Conservation (phyloP, 2,797 vertebrate genomes). For the Micropoecilia bifurca region DNA sequence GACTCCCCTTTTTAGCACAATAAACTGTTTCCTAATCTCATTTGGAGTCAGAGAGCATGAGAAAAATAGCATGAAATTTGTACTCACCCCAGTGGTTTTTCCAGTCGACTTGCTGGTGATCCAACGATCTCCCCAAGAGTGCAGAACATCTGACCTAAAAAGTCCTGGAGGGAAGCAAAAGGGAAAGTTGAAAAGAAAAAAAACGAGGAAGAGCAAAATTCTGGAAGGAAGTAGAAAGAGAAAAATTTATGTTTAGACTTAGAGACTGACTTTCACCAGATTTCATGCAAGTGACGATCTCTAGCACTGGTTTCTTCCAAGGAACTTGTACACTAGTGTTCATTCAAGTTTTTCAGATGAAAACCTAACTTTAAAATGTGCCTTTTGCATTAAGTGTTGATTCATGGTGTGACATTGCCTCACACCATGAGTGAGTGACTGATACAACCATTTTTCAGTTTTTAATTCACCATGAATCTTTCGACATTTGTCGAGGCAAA, state of each 20-base stretch:
- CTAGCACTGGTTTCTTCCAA: constrained; percentile 9
- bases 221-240: constrained; percentile 11
- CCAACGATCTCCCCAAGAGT: constrained; percentile 96
- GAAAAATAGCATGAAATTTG: constrained; percentile 29
- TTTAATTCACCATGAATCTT: background rate
- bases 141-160: constrained; percentile 94
- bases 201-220: background rate
- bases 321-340: constrained; percentile 8
- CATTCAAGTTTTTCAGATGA: constrained; percentile 9
- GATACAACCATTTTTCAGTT: background rate
- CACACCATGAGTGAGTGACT: background rate
- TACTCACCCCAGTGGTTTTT: constrained; percentile 94
- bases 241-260: constrained; percentile 25
- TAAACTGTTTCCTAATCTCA: constrained; percentile 24
- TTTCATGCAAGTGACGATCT: constrained; percentile 15
- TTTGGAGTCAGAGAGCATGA: constrained; percentile 14
- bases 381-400: background rate
- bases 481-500: background rate
- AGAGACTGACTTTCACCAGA: background rate
- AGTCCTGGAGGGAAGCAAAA: constrained; percentile 84
- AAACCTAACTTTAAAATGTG: constrained; percentile 4
- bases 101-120: constrained; percentile 92
- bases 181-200: constrained; percentile 3
- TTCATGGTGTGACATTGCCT: background rate
- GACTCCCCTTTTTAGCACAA: constrained; percentile 20